phyloP scores from a whole-genome alignment of 2,797 vertebrate genomes.

The Brotula barbata region DNA sequence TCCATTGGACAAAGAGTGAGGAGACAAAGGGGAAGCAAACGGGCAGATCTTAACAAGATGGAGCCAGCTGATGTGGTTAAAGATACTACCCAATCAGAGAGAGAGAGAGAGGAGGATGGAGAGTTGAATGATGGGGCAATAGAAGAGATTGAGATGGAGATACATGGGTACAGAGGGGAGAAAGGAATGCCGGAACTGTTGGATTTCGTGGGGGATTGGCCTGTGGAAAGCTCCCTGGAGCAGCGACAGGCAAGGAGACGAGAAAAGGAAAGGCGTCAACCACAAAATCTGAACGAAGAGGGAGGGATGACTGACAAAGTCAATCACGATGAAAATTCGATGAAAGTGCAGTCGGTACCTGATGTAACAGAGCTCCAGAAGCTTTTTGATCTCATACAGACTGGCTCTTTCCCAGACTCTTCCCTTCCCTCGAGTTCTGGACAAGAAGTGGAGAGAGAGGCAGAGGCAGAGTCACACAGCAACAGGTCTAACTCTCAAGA shows the following conservation, averaged over 20 bases:
- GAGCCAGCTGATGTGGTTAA: constrained; percentile 61
- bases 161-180: constrained; percentile 15
- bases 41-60: constrained; percentile 33
- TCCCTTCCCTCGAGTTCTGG: constrained; percentile 33
- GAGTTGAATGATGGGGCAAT: constrained; percentile 8
- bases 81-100: constrained; percentile 48
- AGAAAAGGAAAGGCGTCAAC: constrained; percentile 31
- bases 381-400: constrained; percentile 66
- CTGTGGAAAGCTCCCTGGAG: constrained; percentile 80
- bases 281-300: constrained; percentile 48
- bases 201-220: constrained; percentile 92
- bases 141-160: constrained; percentile 1
- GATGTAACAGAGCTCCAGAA: constrained; percentile 72
- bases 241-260: constrained; percentile 79
- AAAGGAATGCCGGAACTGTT: constrained; percentile 64
- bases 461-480: constrained; percentile 16
- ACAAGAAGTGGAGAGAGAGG: constrained; percentile 29
- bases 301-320: constrained; percentile 56
- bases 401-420: constrained; percentile 28
- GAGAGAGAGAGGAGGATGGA: constrained; percentile 26
- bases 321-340: constrained; percentile 9
- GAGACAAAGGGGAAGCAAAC: constrained; percentile 61
- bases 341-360: constrained; percentile 15
- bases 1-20: constrained; percentile 78
- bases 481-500: constrained; percentile 28